These are phyloP conservation scores for Geopemphigus sp. DNA, from an alignment of 1,140 invertebrate genomes.

Conservation along the genomic window DNA sequence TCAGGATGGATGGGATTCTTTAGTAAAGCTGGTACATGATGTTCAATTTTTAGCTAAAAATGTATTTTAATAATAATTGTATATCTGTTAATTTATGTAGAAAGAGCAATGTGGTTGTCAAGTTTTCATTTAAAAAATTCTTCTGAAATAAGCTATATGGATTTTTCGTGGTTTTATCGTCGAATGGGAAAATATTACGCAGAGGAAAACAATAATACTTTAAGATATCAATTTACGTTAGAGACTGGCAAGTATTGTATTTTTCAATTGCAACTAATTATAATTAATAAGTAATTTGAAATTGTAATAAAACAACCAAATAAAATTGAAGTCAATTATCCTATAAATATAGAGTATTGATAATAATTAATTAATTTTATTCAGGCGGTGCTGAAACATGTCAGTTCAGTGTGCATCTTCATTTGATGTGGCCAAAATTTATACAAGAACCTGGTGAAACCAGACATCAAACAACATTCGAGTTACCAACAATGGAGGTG, in stretches of 20 bases:
- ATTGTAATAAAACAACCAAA: no score
- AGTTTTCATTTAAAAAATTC: slow-evolving; percentile 44
- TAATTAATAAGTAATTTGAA: no score
- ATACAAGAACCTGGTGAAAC: slow-evolving; percentile 48
- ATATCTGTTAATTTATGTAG: not conserved
- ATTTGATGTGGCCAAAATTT: slow-evolving; percentile 47
- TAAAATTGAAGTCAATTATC: no score
- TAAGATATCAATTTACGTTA: slow-evolving; percentile 39
- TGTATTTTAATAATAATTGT: not conserved
- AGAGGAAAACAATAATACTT: slow-evolving; percentile 28
- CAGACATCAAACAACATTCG: slow-evolving; percentile 41
- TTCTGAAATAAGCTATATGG: slow-evolving; percentile 41
- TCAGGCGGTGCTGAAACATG: slow-evolving; percentile 39
- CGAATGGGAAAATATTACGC: slow-evolving; percentile 47
- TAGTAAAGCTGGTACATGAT: slow-evolving; percentile 25
- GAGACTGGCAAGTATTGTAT: slow-evolving; percentile 29
- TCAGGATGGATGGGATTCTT: slow-evolving; percentile 34
- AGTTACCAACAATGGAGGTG: slow-evolving; percentile 35
- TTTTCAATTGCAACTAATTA: no score
- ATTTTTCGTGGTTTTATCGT: slow-evolving; percentile 48
- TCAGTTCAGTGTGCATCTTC: slow-evolving; percentile 45
- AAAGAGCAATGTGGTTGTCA: slow-evolving; percentile 44
- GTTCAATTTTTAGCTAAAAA: not conserved
- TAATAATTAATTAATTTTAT: not conserved
- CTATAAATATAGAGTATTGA: no score